These are phyloP conservation scores for Cosmopolites sordidus DNA, from an alignment of 2,888 invertebrate species.

Conservation along the genomic window DNA sequence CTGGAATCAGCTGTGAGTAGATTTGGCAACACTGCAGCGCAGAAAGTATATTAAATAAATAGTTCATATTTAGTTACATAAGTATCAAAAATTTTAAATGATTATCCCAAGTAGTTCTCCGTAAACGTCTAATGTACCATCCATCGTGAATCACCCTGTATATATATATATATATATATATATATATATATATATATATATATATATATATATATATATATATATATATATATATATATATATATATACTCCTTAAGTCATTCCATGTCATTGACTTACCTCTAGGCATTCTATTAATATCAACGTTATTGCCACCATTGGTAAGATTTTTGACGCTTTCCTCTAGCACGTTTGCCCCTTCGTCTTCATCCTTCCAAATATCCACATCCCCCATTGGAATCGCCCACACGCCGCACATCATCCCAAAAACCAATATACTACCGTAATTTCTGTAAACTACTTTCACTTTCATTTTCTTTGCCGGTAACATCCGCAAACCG, in stretches of 20 bases:
- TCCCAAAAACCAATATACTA: neutral
- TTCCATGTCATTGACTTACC: conserved; percentile 28
- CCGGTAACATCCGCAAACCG: conserved; percentile 6
- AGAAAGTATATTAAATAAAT: too few relatives aligned
- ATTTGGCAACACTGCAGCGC: too few relatives aligned
- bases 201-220: too few relatives aligned
- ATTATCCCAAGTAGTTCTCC: too few relatives aligned
- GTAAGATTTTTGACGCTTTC: conserved; percentile 3
- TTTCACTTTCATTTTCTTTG: conserved; percentile 13
- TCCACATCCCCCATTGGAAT: conserved; percentile 28
- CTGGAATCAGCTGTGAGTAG: too few relatives aligned
- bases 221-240: too few relatives aligned
- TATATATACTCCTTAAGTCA: too few relatives aligned
- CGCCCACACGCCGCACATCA: conserved; percentile 7
- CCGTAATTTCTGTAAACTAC: neutral
- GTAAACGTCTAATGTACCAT: too few relatives aligned
- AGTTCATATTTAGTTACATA: too few relatives aligned
- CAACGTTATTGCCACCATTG: neutral
- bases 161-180: neutral
- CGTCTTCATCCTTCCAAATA: conserved; percentile 34
- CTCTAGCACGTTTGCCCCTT: conserved; percentile 4
- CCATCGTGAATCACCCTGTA: too few relatives aligned
- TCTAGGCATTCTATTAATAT: conserved; percentile 32
- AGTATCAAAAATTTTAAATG: too few relatives aligned
- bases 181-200: too few relatives aligned